These are phyloP conservation scores for Drosophila kohkoa DNA, from an alignment of 1,140 invertebrate genomes.

Conservation along the genomic window DNA sequence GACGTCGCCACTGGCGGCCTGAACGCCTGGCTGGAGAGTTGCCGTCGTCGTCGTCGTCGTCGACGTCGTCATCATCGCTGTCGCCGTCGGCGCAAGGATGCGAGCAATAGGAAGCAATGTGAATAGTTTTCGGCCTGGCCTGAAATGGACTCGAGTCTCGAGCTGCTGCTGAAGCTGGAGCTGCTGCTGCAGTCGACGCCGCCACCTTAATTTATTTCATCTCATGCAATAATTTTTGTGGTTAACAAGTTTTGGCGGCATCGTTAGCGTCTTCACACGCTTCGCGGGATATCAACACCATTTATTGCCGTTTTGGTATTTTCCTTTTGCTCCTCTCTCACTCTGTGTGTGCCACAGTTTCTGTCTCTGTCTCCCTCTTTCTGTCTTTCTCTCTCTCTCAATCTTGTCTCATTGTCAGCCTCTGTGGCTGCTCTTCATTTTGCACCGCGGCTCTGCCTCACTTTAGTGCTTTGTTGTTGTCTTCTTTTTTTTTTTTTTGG, in stretches of 20 bases:
- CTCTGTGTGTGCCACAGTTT: conserved; percentile 22
- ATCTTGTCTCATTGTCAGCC: conserved; percentile 23
- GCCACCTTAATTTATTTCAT: conserved; percentile 84
- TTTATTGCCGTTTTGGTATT: conserved; percentile 84
- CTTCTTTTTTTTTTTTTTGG: conserved; percentile 41
- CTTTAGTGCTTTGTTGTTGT: conserved; percentile 28
- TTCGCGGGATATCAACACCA: conserved; percentile 84
- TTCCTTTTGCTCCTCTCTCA: conserved; percentile 56
- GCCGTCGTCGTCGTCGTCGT: conserved; percentile 21
- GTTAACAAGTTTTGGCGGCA: conserved; percentile 84
- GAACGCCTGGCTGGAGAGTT: conserved; percentile 63
- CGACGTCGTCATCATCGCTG: conserved; percentile 25
- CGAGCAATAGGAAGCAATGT: conserved; percentile 76
- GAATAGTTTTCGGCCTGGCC: conserved; percentile 58
- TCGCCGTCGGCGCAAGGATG: conserved; percentile 73
- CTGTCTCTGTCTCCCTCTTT: neutral
- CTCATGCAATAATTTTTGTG: conserved; percentile 84
- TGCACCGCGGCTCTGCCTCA: conserved; percentile 36
- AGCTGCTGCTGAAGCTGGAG: conserved; percentile 12
- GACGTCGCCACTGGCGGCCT: conserved; percentile 69
- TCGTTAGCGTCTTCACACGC: conserved; percentile 84
- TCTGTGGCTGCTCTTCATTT: conserved; percentile 71
- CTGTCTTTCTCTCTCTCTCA: conserved; percentile 1
- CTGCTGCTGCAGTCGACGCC: conserved; percentile 67
- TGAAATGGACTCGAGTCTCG: conserved; percentile 11